Evolutionary conservation across 2,113 vertebrate species (phyloP).

Genomic region (Sinocyclocheilus anophthalmus): DNA sequence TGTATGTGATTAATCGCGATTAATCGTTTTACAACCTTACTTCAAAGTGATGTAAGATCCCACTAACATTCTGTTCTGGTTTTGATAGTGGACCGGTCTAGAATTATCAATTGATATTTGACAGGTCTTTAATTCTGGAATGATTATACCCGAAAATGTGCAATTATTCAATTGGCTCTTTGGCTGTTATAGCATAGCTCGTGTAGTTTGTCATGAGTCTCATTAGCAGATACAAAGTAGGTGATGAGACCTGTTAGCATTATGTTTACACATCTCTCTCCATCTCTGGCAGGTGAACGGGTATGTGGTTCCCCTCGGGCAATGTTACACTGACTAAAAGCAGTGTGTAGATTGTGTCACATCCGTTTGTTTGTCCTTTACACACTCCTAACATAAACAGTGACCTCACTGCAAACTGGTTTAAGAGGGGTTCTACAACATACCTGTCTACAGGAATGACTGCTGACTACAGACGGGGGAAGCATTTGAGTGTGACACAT

Average conservation of each 20-base stretch:
- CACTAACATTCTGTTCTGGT: not conserved
- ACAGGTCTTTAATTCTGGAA: not conserved
- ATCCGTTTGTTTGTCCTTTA: slow-evolving; percentile 39
- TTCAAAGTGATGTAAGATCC: too few relatives aligned
- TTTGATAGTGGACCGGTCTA: too few relatives aligned
- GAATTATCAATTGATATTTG: too few relatives aligned
- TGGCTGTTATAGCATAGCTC: not conserved
- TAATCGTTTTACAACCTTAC: too few relatives aligned
- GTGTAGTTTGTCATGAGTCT: not conserved
- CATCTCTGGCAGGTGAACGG: slow-evolving; percentile 34
- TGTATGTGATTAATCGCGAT: too few relatives aligned
- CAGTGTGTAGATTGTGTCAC: slow-evolving; percentile 32
- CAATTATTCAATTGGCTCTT: not conserved
- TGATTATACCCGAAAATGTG: not conserved
- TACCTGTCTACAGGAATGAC: not conserved
- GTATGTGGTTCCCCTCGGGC: slow-evolving; percentile 10
- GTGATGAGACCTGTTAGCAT: slow-evolving; percentile 10
- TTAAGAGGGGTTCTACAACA: not conserved
- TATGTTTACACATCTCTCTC: slow-evolving; percentile 29
- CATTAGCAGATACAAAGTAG: not conserved
- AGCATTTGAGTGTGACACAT: not conserved
- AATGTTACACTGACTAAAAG: slow-evolving; percentile 33
- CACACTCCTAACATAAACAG: slow-evolving; percentile 54
- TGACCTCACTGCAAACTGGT: slow-evolving; percentile 39
- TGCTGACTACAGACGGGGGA: not conserved